These are phyloP conservation scores for Fregetta grallaria DNA, from an alignment of 2,113 vertebrate genomes.

Conservation along the genomic window DNA sequence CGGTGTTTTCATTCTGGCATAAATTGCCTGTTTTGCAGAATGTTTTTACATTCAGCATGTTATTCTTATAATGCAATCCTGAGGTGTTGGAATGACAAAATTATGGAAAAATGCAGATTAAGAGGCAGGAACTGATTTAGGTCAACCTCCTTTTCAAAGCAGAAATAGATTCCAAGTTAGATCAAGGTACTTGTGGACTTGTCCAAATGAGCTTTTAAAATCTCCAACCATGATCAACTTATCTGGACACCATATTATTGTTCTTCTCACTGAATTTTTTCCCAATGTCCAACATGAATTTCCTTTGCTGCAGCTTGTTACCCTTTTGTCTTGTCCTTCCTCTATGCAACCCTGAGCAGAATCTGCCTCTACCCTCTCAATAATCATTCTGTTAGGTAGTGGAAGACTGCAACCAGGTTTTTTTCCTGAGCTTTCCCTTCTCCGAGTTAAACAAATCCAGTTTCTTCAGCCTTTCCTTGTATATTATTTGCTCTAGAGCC, in stretches of 20 bases:
- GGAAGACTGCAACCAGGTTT: not conserved
- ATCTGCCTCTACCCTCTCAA: not conserved
- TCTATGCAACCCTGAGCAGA: not conserved
- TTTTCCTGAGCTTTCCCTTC: not conserved
- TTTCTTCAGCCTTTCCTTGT: not conserved
- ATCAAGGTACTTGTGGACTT: not conserved
- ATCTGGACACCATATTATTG: not conserved
- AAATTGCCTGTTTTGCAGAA: not conserved
- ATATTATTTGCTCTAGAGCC: not conserved
- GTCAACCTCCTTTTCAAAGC: not conserved
- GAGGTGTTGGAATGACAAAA: not conserved
- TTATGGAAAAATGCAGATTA: not conserved
- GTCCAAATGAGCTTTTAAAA: not conserved
- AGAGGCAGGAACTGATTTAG: not conserved
- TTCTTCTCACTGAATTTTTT: not conserved
- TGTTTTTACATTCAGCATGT: not conserved
- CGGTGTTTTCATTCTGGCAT: not conserved
- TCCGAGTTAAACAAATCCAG: not conserved
- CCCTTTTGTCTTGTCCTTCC: not conserved
- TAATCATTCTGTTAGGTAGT: not conserved
- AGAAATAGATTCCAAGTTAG: not conserved
- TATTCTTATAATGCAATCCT: not conserved
- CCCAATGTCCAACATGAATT: not conserved
- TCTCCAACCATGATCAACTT: not conserved
- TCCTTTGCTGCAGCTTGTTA: not conserved